phyloP scores from a whole-genome alignment of 2,888 invertebrate species.

The Bombyx huttoni region DNA sequence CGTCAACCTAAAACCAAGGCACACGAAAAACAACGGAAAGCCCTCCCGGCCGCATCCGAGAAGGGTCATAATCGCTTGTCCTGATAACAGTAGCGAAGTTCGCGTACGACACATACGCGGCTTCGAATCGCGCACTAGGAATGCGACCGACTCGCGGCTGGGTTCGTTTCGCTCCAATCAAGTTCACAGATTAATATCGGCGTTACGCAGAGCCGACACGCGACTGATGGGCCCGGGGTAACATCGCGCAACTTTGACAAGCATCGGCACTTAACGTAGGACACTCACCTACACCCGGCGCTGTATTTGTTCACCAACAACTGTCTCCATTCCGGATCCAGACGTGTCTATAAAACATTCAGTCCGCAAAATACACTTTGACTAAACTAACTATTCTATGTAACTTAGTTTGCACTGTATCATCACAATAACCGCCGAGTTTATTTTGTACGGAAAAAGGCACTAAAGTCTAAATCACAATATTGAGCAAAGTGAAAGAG shows the following conservation, averaged over 20 bases:
- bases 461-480: slow-evolving; percentile 64
- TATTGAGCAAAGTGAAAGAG: slow-evolving; percentile 59
- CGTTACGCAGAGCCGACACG: slow-evolving; percentile 33
- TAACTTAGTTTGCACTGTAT: slow-evolving; percentile 57
- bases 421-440: slow-evolving; percentile 51
- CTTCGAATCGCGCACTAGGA: slow-evolving; percentile 48
- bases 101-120: slow-evolving; percentile 36
- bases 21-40: slow-evolving; percentile 21
- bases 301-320: slow-evolving; percentile 48
- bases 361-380: slow-evolving; percentile 31
- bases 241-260: no score
- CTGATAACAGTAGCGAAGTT: slow-evolving; percentile 16
- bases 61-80: slow-evolving; percentile 24
- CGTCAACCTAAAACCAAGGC: slow-evolving; percentile 43
- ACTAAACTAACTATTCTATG: slow-evolving; percentile 21
- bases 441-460: slow-evolving; percentile 54
- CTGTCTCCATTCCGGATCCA: slow-evolving; percentile 9
- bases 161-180: slow-evolving; percentile 55
- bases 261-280: slow-evolving; percentile 11
- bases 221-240: slow-evolving; percentile 10
- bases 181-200: slow-evolving; percentile 70
- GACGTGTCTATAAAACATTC: slow-evolving; percentile 20
- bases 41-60: not conserved
- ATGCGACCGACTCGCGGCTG: slow-evolving; percentile 40
- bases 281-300: slow-evolving; percentile 43